Evolutionary conservation across 2,888 invertebrate species (phyloP).

Genomic region (Zootermopsis nevadensis): DNA sequence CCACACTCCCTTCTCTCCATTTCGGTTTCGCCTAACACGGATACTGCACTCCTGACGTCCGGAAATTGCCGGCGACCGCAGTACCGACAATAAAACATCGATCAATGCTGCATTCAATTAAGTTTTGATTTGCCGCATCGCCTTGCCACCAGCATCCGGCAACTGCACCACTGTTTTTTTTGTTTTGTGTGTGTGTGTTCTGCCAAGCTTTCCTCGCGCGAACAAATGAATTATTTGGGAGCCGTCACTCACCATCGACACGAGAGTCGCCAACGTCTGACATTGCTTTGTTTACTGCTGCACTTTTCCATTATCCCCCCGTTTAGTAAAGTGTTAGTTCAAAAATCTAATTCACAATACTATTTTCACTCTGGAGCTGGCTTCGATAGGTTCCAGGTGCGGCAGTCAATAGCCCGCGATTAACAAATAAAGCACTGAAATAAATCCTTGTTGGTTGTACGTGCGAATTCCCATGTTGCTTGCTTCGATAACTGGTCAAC

Average conservation of each 20-base stretch:
- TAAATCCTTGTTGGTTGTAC: too few species aligned
- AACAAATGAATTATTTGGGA: background rate
- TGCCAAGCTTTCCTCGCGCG: background rate
- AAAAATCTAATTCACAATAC: conserved; percentile 4
- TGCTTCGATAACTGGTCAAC: too few species aligned
- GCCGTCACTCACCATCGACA: conserved; percentile 10
- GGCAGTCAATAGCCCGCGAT: too few species aligned
- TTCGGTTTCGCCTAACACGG: conserved; percentile 29
- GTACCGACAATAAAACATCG: conserved; percentile 36
- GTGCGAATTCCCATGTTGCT: too few species aligned
- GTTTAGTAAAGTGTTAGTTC: background rate
- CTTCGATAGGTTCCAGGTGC: too few species aligned
- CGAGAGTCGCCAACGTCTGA: conserved; percentile 6
- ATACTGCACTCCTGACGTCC: background rate
- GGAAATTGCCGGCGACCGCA: conserved; percentile 41
- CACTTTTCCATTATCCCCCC: background rate
- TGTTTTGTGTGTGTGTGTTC: too few species aligned
- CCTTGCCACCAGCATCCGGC: conserved; percentile 10
- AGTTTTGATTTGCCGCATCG: conserved; percentile 38
- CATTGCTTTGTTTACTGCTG: conserved; percentile 7
- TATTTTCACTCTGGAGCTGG: too few species aligned
- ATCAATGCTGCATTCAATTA: conserved; percentile 42
- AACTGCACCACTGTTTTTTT: conserved; percentile 14
- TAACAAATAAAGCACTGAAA: too few species aligned
- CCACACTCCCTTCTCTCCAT: background rate